Conservation (phyloP, 2,113 vertebrate species). For the Phyllopteryx taeniolatus region DNA sequence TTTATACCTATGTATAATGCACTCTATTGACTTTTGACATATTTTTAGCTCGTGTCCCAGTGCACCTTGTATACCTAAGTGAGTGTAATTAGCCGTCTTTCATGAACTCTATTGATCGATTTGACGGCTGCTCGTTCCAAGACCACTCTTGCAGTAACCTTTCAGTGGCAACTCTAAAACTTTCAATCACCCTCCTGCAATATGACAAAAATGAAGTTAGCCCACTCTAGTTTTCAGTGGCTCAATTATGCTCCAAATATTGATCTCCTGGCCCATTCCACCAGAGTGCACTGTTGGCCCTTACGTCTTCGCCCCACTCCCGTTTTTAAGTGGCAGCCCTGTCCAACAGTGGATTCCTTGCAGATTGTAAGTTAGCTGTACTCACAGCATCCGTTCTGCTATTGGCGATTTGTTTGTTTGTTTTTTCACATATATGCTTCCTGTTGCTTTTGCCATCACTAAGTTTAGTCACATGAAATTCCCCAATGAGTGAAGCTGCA, state of each 20-base stretch:
- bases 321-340: constrained; percentile 36
- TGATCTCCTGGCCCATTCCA: constrained; percentile 44
- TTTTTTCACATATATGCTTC: constrained; percentile 47
- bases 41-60: too few relatives aligned
- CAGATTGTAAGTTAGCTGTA: constrained; percentile 32
- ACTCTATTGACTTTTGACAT: too few relatives aligned
- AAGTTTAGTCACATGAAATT: constrained; percentile 53
- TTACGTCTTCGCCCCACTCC: constrained; percentile 11
- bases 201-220: neutral
- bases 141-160: neutral
- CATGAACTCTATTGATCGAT: neutral
- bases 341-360: constrained; percentile 22
- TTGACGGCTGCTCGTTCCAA: neutral
- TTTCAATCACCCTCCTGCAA: neutral
- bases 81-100: neutral
- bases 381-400: neutral
- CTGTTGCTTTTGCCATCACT: constrained; percentile 24
- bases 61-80: neutral
- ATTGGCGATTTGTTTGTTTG: constrained; percentile 25
- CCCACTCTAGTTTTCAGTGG: neutral
- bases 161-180: neutral
- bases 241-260: neutral
- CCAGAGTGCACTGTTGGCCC: constrained; percentile 65
- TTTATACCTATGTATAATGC: too few relatives aligned
- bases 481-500: constrained; percentile 46